phyloP scores from a whole-genome alignment of 2,797 vertebrate species.

The Cossypha heuglini region DNA sequence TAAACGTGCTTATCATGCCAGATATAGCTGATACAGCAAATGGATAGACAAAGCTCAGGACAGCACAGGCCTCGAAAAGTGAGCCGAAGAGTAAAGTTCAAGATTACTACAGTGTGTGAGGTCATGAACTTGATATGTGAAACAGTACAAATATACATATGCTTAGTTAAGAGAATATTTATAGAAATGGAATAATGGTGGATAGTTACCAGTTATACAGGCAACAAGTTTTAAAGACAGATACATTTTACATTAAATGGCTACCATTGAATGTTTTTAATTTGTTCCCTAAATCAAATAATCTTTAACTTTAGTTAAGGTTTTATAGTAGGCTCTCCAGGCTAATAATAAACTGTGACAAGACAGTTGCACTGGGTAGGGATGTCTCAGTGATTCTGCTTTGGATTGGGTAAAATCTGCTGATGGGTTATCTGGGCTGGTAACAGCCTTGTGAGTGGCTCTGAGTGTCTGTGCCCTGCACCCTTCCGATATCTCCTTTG shows the following conservation, averaged over 20 bases:
- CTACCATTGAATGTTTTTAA: not conserved
- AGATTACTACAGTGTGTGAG: not conserved
- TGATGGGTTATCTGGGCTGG: not conserved
- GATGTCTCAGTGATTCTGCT: not conserved
- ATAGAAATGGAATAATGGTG: not conserved
- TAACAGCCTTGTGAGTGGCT: not conserved
- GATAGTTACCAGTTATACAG: not conserved
- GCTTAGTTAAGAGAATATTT: not conserved
- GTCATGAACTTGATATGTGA: not conserved
- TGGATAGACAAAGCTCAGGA: not conserved
- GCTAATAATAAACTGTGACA: not conserved
- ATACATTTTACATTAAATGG: not conserved
- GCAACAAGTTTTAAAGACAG: not conserved
- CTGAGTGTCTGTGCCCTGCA: not conserved
- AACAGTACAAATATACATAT: not conserved
- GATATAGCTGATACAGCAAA: not conserved
- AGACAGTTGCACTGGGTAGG: not conserved
- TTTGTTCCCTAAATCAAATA: not conserved
- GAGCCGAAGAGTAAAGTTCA: not conserved
- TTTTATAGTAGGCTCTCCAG: not conserved
- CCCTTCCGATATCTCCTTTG: rapidly evolving
- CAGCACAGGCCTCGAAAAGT: not conserved
- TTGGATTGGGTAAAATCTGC: not conserved
- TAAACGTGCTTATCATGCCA: not conserved
- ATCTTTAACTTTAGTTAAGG: not conserved